Evolutionary conservation across 1,140 invertebrate genomes (phyloP).

Genomic region (Drosophila kanapiae): DNA sequence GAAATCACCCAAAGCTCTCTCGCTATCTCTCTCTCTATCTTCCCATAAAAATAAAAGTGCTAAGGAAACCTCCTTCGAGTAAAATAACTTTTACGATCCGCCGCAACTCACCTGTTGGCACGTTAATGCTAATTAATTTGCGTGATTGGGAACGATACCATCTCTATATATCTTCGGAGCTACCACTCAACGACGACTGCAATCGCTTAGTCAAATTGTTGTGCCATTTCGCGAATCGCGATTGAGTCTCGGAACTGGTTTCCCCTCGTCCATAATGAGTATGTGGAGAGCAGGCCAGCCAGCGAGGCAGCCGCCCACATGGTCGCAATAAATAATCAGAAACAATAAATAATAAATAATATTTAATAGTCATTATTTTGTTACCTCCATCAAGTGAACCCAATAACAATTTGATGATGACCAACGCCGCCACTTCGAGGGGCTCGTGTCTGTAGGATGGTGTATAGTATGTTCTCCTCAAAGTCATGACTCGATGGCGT

Average conservation of each 20-base stretch:
- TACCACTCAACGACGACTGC: conserved; percentile 31
- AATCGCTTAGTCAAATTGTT: conserved; percentile 64
- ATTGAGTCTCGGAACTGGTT: conserved; percentile 67
- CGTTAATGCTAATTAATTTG: conserved; percentile 33
- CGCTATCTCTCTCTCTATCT: background rate
- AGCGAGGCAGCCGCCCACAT: conserved; percentile 64
- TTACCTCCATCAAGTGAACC: conserved; percentile 43
- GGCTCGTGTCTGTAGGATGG: conserved; percentile 35
- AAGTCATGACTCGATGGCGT: conserved; percentile 24
- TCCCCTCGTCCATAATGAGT: conserved; percentile 27
- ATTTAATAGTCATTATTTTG: conserved; percentile 54
- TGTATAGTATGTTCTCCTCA: background rate
- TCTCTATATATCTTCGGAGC: conserved; percentile 38
- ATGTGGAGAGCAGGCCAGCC: conserved; percentile 23
- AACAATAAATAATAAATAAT: conserved; percentile 52
- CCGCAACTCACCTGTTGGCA: conserved; percentile 1
- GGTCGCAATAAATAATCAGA: conserved; percentile 42
- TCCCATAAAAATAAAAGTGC: conserved; percentile 3
- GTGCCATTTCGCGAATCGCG: conserved; percentile 51
- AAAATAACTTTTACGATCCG: conserved; percentile 1
- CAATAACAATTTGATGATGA: conserved; percentile 51
- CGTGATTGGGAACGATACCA: conserved; percentile 20
- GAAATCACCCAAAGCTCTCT: conserved; percentile 8
- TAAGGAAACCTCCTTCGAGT: conserved; percentile 2
- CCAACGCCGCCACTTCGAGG: conserved; percentile 31